These are phyloP conservation scores for Luidia sarsii DNA, from an alignment of 53 echinoderm and acorn worm species.

Conservation along the genomic window DNA sequence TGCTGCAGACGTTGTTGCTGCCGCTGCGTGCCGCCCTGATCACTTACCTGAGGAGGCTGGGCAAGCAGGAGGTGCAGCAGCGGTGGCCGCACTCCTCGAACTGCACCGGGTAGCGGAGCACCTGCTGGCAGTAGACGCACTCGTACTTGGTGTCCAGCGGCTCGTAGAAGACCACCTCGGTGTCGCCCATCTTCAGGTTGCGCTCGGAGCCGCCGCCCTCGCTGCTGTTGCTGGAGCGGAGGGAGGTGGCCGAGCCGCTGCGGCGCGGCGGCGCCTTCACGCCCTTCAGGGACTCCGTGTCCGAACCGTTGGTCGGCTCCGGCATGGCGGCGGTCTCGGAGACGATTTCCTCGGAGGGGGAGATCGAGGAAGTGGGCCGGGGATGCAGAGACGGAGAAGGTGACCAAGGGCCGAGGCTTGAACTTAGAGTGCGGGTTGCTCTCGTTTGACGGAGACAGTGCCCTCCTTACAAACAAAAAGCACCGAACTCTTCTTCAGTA, in stretches of 20 bases:
- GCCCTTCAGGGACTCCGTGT: conserved; percentile 29
- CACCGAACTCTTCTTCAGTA: background rate
- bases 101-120: conserved; percentile 91
- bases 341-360: too few species aligned
- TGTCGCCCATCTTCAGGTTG: conserved; percentile 75
- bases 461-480: background rate
- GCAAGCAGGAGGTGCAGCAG: conserved; percentile 87
- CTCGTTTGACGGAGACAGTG: too few species aligned
- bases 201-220: conserved; percentile 56
- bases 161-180: conserved; percentile 78
- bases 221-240: conserved; percentile 62
- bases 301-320: conserved; percentile 17
- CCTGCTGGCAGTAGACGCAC: conserved; percentile 88
- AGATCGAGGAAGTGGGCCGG: too few species aligned
- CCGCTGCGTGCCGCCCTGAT: too few species aligned
- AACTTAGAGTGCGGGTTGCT: too few species aligned
- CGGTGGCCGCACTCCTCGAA: conserved; percentile 94
- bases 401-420: too few species aligned
- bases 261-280: conserved; percentile 51
- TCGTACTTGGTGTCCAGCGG: conserved; percentile 78
- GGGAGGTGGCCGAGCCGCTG: conserved; percentile 67
- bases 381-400: too few species aligned
- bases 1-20: too few species aligned
- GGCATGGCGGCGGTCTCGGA: too few species aligned
- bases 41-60: conserved; percentile 89